A percentile compares a stretch with the other conserved stretches of the same genome.
Evolutionary conservation across 2,797 vertebrate genomes (phyloP).

Genomic region (Anguilla anguilla): DNA sequence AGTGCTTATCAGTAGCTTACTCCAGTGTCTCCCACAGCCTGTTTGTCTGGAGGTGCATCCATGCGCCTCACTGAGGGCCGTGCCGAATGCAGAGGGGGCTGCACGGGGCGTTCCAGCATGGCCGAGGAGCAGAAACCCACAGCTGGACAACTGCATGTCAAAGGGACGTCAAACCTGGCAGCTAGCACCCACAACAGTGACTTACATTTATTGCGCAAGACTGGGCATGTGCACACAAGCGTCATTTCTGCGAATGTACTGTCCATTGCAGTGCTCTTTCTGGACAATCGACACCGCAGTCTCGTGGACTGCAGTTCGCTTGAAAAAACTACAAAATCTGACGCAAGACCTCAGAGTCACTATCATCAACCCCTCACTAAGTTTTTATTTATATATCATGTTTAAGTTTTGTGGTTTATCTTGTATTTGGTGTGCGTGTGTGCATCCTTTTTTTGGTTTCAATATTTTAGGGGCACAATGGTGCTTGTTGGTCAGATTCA

Average conservation of each 20-base stretch:
- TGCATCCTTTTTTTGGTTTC: not conserved
- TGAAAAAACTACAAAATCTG: constrained; percentile 13
- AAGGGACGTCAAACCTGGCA: constrained; percentile 48
- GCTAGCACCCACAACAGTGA: constrained; percentile 54
- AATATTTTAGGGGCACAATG: constrained; percentile 1
- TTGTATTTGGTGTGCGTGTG: constrained; percentile 13
- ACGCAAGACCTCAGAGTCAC: constrained; percentile 9
- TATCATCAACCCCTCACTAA: not conserved
- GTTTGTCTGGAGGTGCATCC: constrained; percentile 96
- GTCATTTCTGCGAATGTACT: constrained; percentile 47
- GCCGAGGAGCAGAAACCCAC: constrained; percentile 48
- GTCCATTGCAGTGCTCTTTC: constrained; percentile 11
- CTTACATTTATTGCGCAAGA: constrained; percentile 63
- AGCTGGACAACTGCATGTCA: constrained; percentile 36
- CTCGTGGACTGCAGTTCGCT: not conserved
- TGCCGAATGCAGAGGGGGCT: constrained; percentile 43
- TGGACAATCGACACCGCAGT: constrained; percentile 5
- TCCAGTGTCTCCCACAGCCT: constrained; percentile 72
- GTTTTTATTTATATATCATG: not conserved
- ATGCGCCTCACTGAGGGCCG: constrained; percentile 82
- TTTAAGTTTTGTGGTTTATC: constrained; percentile 3
- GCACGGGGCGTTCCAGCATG: constrained; percentile 54
- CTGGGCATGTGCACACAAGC: constrained; percentile 64
- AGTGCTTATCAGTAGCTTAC: not conserved
- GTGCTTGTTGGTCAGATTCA: constrained; percentile 21